These are phyloP conservation scores for Aphrocallistes beatrix DNA, from an alignment of 37 sponge, comb jelly and placozoan species.

Conservation along the genomic window DNA sequence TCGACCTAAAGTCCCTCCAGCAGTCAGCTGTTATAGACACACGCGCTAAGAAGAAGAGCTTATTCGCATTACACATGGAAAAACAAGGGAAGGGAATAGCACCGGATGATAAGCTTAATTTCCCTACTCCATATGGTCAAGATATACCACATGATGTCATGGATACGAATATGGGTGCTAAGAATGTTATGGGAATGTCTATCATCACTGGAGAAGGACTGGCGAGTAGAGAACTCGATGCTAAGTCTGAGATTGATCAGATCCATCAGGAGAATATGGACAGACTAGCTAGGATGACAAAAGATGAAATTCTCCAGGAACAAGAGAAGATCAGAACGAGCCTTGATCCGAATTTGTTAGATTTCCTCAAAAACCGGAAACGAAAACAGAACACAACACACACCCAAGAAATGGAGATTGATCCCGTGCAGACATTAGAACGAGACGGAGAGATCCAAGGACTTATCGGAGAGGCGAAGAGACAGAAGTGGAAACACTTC, in stretches of 20 bases:
- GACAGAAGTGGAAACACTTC: constrained; percentile 54
- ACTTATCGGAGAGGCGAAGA: background rate
- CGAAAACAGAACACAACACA: background rate
- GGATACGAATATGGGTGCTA: background rate
- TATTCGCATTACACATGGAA: constrained; percentile 1
- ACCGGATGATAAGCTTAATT: background rate
- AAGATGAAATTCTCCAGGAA: constrained; percentile 48
- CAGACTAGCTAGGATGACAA: constrained; percentile 36
- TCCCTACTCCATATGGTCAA: background rate
- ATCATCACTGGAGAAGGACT: constrained; percentile 54
- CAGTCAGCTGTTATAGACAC: background rate
- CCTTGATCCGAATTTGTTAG: constrained; percentile 25
- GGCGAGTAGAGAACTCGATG: constrained; percentile 16
- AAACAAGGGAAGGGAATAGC: background rate
- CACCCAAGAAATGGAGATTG: background rate
- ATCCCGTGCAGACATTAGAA: background rate
- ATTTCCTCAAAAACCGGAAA: constrained; percentile 22
- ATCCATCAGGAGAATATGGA: constrained; percentile 67
- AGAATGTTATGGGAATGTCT: background rate
- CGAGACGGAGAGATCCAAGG: background rate
- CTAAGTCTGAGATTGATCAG: constrained; percentile 30
- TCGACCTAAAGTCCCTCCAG: background rate
- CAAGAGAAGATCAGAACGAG: constrained; percentile 29
- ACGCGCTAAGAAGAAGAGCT: background rate
- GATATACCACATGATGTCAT: no score